phyloP scores from a whole-genome alignment of 1,140 invertebrate species.

The Babylonia areolata region DNA sequence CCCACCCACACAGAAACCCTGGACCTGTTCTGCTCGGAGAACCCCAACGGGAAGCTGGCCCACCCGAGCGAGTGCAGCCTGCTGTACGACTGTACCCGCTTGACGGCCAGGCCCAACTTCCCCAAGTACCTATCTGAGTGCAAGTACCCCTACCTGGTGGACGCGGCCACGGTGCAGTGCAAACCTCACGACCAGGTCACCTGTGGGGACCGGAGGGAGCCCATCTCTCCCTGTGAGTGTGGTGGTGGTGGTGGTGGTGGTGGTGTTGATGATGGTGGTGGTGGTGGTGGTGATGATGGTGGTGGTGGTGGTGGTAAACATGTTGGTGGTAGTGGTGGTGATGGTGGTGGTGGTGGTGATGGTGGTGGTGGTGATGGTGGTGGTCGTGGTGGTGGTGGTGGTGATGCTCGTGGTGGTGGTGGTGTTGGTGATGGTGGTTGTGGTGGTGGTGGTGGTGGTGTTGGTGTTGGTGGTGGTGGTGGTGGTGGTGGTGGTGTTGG shows the following conservation, averaged over 20 bases:
- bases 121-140: conserved; percentile 52
- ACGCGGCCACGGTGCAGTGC: conserved; percentile 44
- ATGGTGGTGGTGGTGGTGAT: no score
- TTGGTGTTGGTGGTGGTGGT: no score
- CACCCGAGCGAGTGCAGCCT: conserved; percentile 55
- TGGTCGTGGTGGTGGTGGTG: no score
- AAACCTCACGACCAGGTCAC: conserved; percentile 50
- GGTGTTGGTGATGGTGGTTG: no score
- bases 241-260: neutral
- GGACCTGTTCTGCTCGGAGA: conserved; percentile 50
- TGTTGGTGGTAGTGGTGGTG: no score
- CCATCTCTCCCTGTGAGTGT: conserved; percentile 61
- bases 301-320: no score
- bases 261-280: no score
- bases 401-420: no score
- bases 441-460: no score
- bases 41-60: conserved; percentile 43
- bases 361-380: no score
- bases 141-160: conserved; percentile 60
- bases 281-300: no score
- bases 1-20: conserved; percentile 47
- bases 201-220: conserved; percentile 51
- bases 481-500: no score
- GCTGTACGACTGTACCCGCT: conserved; percentile 59
- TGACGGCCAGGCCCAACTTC: conserved; percentile 40